These are phyloP conservation scores for Blennius ocellaris DNA, from an alignment of 2,113 vertebrate genomes.

Conservation along the genomic window DNA sequence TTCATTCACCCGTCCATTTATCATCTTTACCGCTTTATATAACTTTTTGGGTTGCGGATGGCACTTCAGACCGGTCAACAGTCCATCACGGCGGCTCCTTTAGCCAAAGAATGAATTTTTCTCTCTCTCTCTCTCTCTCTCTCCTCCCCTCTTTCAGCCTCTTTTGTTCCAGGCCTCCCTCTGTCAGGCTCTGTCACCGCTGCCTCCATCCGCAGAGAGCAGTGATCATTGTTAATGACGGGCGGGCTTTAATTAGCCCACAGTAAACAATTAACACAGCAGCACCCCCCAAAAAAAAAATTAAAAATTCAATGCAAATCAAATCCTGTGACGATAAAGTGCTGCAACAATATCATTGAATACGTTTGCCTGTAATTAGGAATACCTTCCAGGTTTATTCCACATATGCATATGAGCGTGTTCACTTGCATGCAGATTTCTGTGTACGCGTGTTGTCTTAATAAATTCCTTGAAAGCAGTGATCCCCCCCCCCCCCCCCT, in stretches of 20 bases:
- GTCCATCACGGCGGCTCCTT: no score
- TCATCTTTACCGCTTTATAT: no score
- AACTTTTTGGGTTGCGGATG: no score
- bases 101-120: no score
- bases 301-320: slow-evolving; percentile 78
- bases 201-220: slow-evolving; percentile 61
- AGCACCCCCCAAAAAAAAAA: slow-evolving; percentile 36
- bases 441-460: slow-evolving; percentile 39
- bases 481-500: no score
- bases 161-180: slow-evolving; percentile 52
- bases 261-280: slow-evolving; percentile 83
- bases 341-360: slow-evolving; percentile 73
- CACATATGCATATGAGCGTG: slow-evolving; percentile 17
- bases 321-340: slow-evolving; percentile 74
- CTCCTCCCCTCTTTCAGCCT: slow-evolving; percentile 16
- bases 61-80: no score
- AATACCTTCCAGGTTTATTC: slow-evolving; percentile 69
- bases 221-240: slow-evolving; percentile 73
- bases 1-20: no score
- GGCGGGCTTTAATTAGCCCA: slow-evolving; percentile 78
- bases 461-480: slow-evolving; percentile 60
- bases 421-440: slow-evolving; percentile 27
- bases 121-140: background rate
- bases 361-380: slow-evolving; percentile 79
- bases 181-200: slow-evolving; percentile 45